Base-by-base conservation (phyloP, 2,113 vertebrate genomes). In the Oenanthe oenanthe region DNA sequence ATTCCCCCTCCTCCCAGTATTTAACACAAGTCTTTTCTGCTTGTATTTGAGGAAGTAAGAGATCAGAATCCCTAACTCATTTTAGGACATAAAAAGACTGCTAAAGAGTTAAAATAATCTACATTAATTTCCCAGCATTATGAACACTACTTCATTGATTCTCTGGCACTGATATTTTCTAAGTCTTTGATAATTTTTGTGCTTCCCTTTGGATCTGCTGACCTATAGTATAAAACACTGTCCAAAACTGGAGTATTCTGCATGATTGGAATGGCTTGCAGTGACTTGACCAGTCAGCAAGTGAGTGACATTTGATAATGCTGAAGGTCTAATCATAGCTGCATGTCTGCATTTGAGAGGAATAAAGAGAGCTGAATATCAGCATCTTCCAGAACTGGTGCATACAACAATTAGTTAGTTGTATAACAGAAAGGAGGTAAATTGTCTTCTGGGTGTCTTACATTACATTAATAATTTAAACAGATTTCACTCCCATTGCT, bases 1-100 rank as follows among this genome's bases (percentile, higher is more conserved):
- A 19, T 16, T 32, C 5, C 5, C 10, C 3, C 3, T 6, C 12
- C 6, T 7, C 8, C 2, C 7, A 6, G 26, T 24, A 42, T 19
- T 31, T 54, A 75, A 60, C 13, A 5, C 4, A 26, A 25, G 1
- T 20, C 18, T 68, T 83, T 92, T 83, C 72, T 61, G 14, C 36
- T 70, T 60, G 9, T 48, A 60, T 38, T 80, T 72, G 32, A 63
- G 25, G 25, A 91, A 38, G 17, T 18, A 73, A 54, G 43, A 48
- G 10, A 81, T 38, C 38, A 50, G 50, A 62, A 62, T 43, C 29
- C 16, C 7, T 51, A 66, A 58, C 4, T 70, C 4, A 43, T 60
- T 73, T 70, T 61, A 53, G 32, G 20, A 80, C 8, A 58, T 48
- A 14, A 62, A 62, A 61, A 32, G 13, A 54, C 26, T 62, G 10